Evolutionary conservation across 2,888 invertebrate species (phyloP).

Genomic region (Euclidia mi): DNA sequence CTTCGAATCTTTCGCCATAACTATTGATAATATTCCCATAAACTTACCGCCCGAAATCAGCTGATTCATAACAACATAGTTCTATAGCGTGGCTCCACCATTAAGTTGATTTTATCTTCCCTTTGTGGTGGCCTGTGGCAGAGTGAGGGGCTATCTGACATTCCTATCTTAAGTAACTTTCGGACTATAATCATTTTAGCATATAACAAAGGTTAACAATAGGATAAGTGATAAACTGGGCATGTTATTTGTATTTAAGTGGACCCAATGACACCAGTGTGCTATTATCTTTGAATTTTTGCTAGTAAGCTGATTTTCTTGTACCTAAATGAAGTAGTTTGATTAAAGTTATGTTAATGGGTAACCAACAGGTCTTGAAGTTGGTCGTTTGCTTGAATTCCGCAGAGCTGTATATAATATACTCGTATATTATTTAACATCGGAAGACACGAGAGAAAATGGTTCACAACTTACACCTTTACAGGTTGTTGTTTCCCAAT

Average conservation of each 20-base stretch:
- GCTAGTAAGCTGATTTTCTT: neutral
- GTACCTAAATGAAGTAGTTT: neutral
- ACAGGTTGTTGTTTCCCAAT: no score
- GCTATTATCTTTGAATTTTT: conserved; percentile 16
- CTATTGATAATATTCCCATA: conserved; percentile 29
- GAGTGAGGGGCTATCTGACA: conserved; percentile 39
- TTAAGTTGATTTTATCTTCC: conserved; percentile 48
- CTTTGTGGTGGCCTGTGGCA: conserved; percentile 24
- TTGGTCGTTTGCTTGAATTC: no score
- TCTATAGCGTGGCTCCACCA: conserved; percentile 17
- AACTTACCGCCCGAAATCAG: conserved; percentile 22
- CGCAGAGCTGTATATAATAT: no score
- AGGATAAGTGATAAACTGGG: conserved; percentile 43
- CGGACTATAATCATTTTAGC: conserved; percentile 13
- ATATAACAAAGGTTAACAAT: conserved; percentile 32
- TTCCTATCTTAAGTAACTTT: conserved; percentile 42
- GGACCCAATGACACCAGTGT: conserved; percentile 9
- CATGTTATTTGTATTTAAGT: conserved; percentile 44
- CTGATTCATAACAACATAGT: conserved; percentile 39
- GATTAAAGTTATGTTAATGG: neutral
- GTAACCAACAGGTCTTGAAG: no score
- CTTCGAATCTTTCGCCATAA: conserved; percentile 16
- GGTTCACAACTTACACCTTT: no score
- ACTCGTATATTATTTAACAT: no score
- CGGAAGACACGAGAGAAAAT: no score